Percentiles rank a stretch among this genome's conserved stretches.
Conservation (phyloP, 2,888 invertebrate genomes). For the Cryptops parisi region DNA sequence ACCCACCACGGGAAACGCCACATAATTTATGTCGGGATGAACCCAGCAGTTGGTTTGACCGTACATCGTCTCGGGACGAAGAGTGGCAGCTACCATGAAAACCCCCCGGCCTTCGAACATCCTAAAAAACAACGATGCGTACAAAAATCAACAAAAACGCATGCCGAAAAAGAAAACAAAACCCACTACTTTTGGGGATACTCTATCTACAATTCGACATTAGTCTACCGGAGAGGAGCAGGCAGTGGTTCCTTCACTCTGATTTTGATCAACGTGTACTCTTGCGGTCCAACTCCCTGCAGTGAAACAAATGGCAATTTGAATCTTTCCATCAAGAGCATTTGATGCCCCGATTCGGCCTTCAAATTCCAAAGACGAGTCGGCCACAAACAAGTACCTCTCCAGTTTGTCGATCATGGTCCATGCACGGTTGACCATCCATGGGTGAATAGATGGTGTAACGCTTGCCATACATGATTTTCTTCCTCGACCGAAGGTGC, state of each 20-base stretch:
- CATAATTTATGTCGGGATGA: constrained; percentile 84
- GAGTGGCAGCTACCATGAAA: constrained; percentile 88
- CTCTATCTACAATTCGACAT: too few relatives aligned
- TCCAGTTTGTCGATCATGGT: constrained; percentile 89
- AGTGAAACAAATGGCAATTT: constrained; percentile 17
- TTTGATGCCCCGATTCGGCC: neutral
- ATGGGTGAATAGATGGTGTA: constrained; percentile 91
- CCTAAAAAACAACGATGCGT: neutral
- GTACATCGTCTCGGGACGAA: constrained; percentile 99
- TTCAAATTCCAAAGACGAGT: too few relatives aligned
- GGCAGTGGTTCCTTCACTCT: constrained; percentile 60
- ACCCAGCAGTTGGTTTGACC: constrained; percentile 99
- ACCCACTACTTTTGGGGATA: too few relatives aligned
- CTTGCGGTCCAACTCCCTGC: constrained; percentile 86
- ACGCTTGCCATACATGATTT: constrained; percentile 91
- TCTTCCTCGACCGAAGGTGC: constrained; percentile 66
- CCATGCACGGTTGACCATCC: constrained; percentile 99
- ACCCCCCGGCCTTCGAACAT: constrained; percentile 27
- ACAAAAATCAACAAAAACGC: constrained; percentile 3
- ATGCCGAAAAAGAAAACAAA: too few relatives aligned
- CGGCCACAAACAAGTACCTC: too few relatives aligned
- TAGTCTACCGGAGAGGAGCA: too few relatives aligned
- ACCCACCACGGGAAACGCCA: constrained; percentile 59
- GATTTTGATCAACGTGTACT: constrained; percentile 94
- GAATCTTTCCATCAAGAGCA: too few relatives aligned